phyloP scores from a whole-genome alignment of 2,797 vertebrate species.

The Hippopotamyrus pictus region DNA sequence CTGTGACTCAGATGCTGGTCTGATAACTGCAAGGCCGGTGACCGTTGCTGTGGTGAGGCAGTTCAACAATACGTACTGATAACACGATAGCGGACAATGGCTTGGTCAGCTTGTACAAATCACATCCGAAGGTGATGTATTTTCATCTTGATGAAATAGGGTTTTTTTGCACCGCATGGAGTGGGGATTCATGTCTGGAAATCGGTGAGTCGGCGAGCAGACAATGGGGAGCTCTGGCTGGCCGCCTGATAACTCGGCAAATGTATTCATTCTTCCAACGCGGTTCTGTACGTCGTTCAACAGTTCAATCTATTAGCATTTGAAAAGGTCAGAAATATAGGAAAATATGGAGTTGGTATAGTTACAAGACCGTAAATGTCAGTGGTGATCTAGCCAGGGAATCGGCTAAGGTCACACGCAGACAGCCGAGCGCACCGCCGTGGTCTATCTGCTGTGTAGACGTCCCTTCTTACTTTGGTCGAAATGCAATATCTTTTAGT shows the following conservation, averaged over 20 bases:
- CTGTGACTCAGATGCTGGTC: background rate
- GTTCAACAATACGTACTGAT: background rate
- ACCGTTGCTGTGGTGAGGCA: background rate
- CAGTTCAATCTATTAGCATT: constrained; percentile 19
- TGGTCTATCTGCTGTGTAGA: background rate
- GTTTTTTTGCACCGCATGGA: background rate
- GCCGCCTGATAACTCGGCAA: background rate
- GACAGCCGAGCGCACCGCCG: background rate
- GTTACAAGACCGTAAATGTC: constrained; percentile 15
- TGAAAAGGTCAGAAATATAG: constrained; percentile 20
- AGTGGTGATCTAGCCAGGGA: constrained; percentile 4
- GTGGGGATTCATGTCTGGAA: background rate
- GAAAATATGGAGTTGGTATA: constrained; percentile 1
- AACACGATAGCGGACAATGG: background rate
- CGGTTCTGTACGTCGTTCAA: background rate
- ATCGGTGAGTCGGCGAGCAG: background rate
- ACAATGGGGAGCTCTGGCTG: background rate
- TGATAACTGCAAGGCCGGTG: background rate
- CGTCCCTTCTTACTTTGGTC: background rate
- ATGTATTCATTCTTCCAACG: constrained; percentile 10
- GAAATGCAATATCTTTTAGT: background rate
- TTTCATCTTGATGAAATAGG: background rate
- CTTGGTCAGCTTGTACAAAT: background rate
- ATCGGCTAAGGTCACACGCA: background rate
- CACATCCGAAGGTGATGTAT: background rate